Evolutionary conservation across 35 echinoderm and acorn worm species (phyloP), one percentile per base, ranked within the genome.

Genomic region (Hemicentrotus pulcherrimus): DNA sequence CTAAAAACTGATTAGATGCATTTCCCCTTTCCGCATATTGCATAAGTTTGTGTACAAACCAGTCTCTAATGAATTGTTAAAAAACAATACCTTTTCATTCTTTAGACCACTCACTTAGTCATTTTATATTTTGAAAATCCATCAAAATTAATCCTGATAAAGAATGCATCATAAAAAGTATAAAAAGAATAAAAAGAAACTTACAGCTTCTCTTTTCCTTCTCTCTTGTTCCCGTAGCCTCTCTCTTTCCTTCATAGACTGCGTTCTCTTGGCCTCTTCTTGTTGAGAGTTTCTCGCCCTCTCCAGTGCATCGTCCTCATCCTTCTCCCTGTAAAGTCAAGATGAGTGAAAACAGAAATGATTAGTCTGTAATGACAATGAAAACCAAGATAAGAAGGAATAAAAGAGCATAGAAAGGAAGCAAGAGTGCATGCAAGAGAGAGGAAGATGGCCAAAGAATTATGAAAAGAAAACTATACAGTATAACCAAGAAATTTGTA

Each of bases 231-330:
- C 98, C 90, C 97, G 94, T 95, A 97, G 45, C 87, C 97, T 95
- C 87, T 99, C 98, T 65, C 98, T 95, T 48, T 99, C 98, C 86
- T 97, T 98, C 92, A 94, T 97, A 59, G 98, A 99, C 60, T 99
- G 97, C 86, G 97, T 97, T 95, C 96, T 96, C 88, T 98, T 96
- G 31, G 96, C 55, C 30, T 97, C 96, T 61, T 94, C 95, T 86
- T 99, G 97, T 61, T 96, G 97, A 7, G 95, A 94, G 59, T 93
- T 61, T 46, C 98, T 92, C 3, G 98, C 98, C 47, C 96, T 95
- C 94, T 99, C 98, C 61, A 99, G 85, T 1, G 98, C 98, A 45
- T 99, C 98, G 48, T 99, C 98, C 60, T 99, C 98, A 46, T 99
- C 98, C n/a, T 94, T 86, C 94, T 99, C 98, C 92, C 98, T 99